A percentile compares a stretch with the other conserved stretches of the same genome.
phyloP scores from a whole-genome alignment of 2,888 invertebrate genomes.

The Apamea sordens region DNA sequence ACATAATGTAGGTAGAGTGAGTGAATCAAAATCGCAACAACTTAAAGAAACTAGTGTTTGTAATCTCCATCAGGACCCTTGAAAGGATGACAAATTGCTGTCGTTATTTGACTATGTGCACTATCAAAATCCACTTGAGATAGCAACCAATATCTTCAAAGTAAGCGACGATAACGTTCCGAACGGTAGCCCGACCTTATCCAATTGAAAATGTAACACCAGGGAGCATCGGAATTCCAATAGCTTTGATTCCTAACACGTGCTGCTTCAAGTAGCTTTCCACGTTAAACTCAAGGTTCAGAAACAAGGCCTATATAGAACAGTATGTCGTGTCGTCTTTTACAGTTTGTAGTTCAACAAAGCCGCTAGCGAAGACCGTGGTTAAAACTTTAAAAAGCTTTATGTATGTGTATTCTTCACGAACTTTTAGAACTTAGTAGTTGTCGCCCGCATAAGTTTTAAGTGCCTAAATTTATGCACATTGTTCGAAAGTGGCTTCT shows the following conservation, averaged over 20 bases:
- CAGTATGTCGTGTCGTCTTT: constrained; percentile 23
- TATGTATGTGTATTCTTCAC: constrained; percentile 64
- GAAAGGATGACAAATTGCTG: not conserved
- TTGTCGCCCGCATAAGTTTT: constrained; percentile 62
- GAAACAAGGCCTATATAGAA: constrained; percentile 31
- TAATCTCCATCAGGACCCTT: not conserved
- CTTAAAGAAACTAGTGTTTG: not conserved
- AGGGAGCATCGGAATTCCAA: constrained; percentile 16
- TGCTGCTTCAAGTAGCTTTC: constrained; percentile 29
- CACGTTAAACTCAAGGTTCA: constrained; percentile 31
- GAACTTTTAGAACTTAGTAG: constrained; percentile 54
- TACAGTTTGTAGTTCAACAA: constrained; percentile 44
- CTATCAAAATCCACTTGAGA: constrained; percentile 14
- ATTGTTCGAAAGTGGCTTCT: constrained; percentile 66
- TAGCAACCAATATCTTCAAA: constrained; percentile 25
- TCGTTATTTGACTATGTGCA: not conserved
- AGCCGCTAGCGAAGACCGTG: constrained; percentile 42
- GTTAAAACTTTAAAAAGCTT: constrained; percentile 67
- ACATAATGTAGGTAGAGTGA: not conserved
- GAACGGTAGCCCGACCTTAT: constrained; percentile 8
- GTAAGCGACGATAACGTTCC: constrained; percentile 1
- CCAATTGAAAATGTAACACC: constrained; percentile 32
- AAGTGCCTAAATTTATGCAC: constrained; percentile 71
- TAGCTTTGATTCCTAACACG: constrained; percentile 45
- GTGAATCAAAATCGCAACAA: not conserved